These are phyloP conservation scores for Aselliscus stoliczkanus DNA, from an alignment of 2,797 vertebrate genomes.

Conservation along the genomic window DNA sequence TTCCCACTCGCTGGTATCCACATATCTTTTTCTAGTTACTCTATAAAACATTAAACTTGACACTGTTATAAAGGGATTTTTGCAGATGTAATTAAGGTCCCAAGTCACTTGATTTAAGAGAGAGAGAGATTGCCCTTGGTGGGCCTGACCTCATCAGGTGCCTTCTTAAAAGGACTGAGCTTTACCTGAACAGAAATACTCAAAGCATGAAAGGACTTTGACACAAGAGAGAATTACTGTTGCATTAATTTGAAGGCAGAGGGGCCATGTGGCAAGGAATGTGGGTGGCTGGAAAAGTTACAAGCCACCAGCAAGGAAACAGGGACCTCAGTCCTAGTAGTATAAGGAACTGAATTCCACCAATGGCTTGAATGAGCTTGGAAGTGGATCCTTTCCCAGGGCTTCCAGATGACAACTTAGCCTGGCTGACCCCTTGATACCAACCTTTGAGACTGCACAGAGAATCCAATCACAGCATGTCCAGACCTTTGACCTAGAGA, in stretches of 20 bases:
- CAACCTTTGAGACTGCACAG: not conserved
- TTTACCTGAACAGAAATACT: not conserved
- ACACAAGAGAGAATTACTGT: not conserved
- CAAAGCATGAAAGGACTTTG: not conserved
- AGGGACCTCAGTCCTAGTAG: not conserved
- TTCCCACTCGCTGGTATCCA: rapidly evolving
- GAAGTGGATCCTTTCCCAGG: not conserved
- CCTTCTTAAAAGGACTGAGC: not conserved
- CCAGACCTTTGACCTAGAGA: not conserved
- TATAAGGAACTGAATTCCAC: not conserved
- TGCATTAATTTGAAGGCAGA: not conserved
- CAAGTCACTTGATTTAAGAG: not conserved
- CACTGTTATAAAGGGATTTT: not conserved
- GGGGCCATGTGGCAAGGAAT: not conserved
- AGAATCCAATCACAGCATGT: not conserved
- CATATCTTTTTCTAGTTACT: not conserved
- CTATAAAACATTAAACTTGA: not conserved
- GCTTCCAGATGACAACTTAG: not conserved
- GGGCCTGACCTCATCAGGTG: not conserved
- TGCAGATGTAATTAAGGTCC: not conserved
- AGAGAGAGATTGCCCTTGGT: not conserved
- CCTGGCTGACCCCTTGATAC: not conserved
- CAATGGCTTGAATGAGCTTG: not conserved
- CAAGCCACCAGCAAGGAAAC: not conserved
- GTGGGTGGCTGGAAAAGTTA: not conserved